A percentile compares a stretch with the other conserved stretches of the same genome.
Conservation (phyloP, 1,140 invertebrate genomes). For the Amphibalanus amphitrite region DNA sequence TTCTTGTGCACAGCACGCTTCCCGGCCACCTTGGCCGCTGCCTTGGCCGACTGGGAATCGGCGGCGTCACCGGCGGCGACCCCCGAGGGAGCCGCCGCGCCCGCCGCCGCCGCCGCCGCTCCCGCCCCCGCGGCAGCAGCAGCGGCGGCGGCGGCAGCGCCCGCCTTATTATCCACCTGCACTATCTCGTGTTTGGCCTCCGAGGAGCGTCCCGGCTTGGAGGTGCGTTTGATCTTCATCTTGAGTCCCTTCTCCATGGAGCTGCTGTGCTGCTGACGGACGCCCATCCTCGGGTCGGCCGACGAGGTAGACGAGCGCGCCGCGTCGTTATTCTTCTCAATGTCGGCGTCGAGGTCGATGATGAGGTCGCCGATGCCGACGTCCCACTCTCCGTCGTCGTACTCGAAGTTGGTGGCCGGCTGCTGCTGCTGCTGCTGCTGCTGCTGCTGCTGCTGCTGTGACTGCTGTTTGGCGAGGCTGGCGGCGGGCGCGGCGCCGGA, state of each 20-base stretch:
- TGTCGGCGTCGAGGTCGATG: constrained; percentile 84
- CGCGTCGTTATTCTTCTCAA: neutral
- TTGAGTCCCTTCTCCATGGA: constrained; percentile 66
- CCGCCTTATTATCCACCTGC: neutral
- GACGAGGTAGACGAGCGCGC: no score
- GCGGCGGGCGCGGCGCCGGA: no score
- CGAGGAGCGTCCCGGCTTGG: constrained; percentile 25
- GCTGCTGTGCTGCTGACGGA: neutral
- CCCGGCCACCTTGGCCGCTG: neutral
- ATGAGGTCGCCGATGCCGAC: constrained; percentile 84
- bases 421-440: no score
- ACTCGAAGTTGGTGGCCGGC: constrained; percentile 55
- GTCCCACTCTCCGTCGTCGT: constrained; percentile 89
- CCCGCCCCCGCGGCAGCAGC: no score
- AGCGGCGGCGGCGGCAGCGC: no score
- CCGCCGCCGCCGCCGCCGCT: no score
- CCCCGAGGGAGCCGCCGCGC: no score
- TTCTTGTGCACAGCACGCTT: neutral
- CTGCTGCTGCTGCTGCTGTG: no score
- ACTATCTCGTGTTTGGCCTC: constrained; percentile 91
- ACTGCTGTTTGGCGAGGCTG: neutral
- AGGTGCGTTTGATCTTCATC: constrained; percentile 93
- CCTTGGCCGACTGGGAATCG: neutral
- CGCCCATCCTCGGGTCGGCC: neutral
- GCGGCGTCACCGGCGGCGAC: no score